Percentiles rank a stretch among this genome's conserved stretches.
These are phyloP conservation scores for Agraylea sexmaculata DNA, from an alignment of 1,140 invertebrate species.

Conservation along the genomic window DNA sequence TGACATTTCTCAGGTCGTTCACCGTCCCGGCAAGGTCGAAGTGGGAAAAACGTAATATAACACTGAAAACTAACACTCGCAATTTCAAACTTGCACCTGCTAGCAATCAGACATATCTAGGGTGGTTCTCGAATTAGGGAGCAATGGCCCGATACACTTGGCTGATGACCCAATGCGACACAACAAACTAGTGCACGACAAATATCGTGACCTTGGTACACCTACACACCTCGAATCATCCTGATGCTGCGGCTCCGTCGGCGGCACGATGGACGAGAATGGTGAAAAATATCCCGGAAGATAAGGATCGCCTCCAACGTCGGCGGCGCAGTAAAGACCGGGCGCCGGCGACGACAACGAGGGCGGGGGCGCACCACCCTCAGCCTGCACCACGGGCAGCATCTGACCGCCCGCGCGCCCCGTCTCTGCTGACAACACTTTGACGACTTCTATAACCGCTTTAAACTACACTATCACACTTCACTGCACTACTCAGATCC, in stretches of 20 bases:
- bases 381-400: slow-evolving; percentile 14
- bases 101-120: background rate
- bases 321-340: slow-evolving; percentile 14
- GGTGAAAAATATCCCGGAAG: slow-evolving; percentile 16
- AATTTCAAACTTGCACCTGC: background rate
- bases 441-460: slow-evolving; percentile 5
- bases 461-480: background rate
- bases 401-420: slow-evolving; percentile 4
- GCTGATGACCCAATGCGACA: background rate
- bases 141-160: background rate
- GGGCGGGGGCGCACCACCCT: slow-evolving; percentile 6
- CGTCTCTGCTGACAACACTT: background rate
- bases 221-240: background rate
- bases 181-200: background rate
- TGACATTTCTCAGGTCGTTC: slow-evolving; percentile 16
- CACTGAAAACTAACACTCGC: background rate
- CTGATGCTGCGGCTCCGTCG: background rate
- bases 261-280: background rate
- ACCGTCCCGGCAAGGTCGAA: slow-evolving; percentile 16
- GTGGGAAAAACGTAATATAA: slow-evolving; percentile 5
- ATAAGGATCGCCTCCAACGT: slow-evolving; percentile 14
- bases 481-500: background rate
- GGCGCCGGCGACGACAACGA: slow-evolving; percentile 7
- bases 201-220: background rate
- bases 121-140: slow-evolving; percentile 4